phyloP scores from a whole-genome alignment of 2,113 vertebrate species.

The Crotophaga sulcirostris region DNA sequence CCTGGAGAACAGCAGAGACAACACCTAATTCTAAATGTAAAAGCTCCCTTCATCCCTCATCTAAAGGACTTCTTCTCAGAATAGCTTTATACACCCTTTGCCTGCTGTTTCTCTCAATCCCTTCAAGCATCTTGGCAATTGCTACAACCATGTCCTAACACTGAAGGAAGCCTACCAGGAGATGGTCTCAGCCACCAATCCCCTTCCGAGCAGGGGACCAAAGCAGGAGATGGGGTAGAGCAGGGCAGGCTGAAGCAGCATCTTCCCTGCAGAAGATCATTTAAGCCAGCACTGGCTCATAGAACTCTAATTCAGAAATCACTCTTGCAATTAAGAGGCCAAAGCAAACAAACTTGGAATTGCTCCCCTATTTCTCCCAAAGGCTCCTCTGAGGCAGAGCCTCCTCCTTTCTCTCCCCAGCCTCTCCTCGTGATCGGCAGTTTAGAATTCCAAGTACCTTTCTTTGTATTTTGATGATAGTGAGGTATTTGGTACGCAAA shows the following conservation, averaged over 20 bases:
- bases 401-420: background rate
- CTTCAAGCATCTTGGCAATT: background rate
- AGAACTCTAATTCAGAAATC: background rate
- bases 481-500: background rate
- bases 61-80: background rate
- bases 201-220: background rate
- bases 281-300: background rate
- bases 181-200: background rate
- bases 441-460: background rate
- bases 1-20: background rate
- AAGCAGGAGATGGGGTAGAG: background rate
- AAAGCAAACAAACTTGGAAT: background rate
- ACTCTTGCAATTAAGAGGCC: background rate
- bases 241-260: background rate
- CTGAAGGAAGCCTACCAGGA: background rate
- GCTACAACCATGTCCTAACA: background rate
- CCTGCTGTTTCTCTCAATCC: background rate
- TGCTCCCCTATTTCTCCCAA: background rate
- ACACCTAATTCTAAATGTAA: background rate
- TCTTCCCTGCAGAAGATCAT: background rate
- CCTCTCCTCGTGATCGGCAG: background rate
- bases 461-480: background rate
- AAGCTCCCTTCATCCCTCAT: background rate
- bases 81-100: background rate
- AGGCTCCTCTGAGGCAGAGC: background rate